Evolutionary conservation across 1,140 invertebrate genomes (phyloP), one percentile per base, ranked within the genome.

Genomic region (Pseudomyrmex sp.): DNA sequence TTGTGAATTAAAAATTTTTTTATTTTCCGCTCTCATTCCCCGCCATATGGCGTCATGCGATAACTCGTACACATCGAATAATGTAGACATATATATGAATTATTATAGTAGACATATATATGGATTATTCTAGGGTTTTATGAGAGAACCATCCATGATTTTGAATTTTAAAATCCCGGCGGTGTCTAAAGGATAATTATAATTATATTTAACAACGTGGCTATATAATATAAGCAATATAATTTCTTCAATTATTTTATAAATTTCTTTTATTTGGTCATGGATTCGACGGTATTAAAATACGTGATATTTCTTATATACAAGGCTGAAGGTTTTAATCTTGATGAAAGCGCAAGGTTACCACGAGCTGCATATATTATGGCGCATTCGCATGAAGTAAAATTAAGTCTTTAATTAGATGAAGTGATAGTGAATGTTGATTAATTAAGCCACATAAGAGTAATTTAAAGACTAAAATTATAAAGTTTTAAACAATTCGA

Each of bases 221-320:
- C 54, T 46, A 56, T 20, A 72, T 26, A 70, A 56, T 20, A 70
- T 26, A 70, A 70, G 54, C 76, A 65, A 70, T 70, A 80, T 44
- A 54, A 70, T 72, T 72, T 15, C 20, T 44, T 46, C 15, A 50
- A 80, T 72, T 56, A 69, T 72, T 80, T 59, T 61, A 26, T 66
- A 3, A 35, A 18, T 72, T 44, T 69, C 52, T 13, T 46, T 26
- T 44, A 69, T 13, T 80, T 61, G 20, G 66, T 50, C 48, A 70
- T 54, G 44, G 76, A 70, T 80, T 61, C 12, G 76, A 35, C 50
- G 48, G 66, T 54, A 80, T 80, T 80, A 80, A 72, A 80, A 12
- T 80, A 50, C 76, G 58, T 80, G 76, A 80, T 80, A 72, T 72
- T 80, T 72, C 76, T 72, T 70, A 70, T 70, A 50, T 44, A 9